Base-by-base conservation (phyloP, 2,797 vertebrate species). In the Antrozous pallidus region DNA sequence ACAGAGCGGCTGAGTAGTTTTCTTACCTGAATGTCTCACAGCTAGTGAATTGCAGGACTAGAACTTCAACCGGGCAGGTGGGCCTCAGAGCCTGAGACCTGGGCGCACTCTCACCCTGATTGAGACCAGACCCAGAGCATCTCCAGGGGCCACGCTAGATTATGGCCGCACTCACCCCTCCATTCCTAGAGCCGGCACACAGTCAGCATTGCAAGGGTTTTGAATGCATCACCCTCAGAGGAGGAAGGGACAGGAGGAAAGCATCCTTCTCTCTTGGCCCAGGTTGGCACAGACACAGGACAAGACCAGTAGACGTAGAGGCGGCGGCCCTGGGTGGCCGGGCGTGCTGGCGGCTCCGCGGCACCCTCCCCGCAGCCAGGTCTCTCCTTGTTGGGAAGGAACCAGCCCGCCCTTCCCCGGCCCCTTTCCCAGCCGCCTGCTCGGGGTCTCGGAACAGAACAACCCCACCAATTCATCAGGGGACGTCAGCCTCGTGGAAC, bases 391-490 rank as follows among this genome's bases (percentile, higher is more conserved):
- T 6, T 40, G 1, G 4, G 31, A 79, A 65, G 33, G 80, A 77
- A 11, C 83, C 36, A 9, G 31, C 67, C 79, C 26, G 5, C 58
- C 58, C 28, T 56, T 24, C 47, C 67, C 90, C 67, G 13, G 11
- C 47, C 70, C 82, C 85, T 93, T 90, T 95, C 95, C 96, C 93
- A 86, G 95, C 93, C 2, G 91, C 95, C 74, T 65, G 94, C 95
- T 93, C 83, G 3, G 89, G 96, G 95, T 97, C 97, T 95, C 36
- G 0, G 93, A 96, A 92, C 95, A 95, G 97, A 82, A 80, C 73
- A 87, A 96, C 95, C 79, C 82, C 91, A 71, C 97, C 97, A 97
- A 98, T 98, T 96, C 98, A 98, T 98, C 98, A 98, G 98, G 20
- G 33, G 88, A 97, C 61, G 97, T 97, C 97, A 97, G 97, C 95